A percentile compares a stretch with the other conserved stretches of the same genome.
phyloP scores from a whole-genome alignment of 2,113 vertebrate species.

The Onychostruthus taczanowskii region DNA sequence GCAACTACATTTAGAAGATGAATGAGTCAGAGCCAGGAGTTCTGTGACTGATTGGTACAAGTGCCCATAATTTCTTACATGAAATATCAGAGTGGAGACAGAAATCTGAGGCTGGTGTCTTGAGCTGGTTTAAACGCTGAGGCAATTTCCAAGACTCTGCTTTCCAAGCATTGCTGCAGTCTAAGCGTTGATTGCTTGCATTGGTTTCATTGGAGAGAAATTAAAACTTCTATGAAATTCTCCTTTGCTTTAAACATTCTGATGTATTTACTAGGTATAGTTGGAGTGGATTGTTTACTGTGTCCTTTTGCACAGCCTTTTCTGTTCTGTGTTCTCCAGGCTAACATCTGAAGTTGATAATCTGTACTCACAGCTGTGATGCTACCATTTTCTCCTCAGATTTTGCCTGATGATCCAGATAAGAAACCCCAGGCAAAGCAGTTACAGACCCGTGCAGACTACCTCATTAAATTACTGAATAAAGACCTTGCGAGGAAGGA shows the following conservation, averaged over 20 bases:
- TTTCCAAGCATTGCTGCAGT: too few relatives aligned
- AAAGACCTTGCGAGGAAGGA: slow-evolving; percentile 94
- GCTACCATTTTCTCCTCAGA: slow-evolving; percentile 71
- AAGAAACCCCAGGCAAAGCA: slow-evolving; percentile 99
- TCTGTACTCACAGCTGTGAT: background rate
- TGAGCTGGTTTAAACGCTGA: background rate
- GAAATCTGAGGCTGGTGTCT: background rate
- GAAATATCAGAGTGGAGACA: background rate
- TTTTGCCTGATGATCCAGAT: slow-evolving; percentile 97
- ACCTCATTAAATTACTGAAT: slow-evolving; percentile 99
- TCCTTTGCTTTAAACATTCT: background rate
- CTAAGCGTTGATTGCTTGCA: background rate
- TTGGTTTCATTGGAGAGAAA: background rate
- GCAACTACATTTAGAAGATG: background rate
- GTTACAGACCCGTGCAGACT: slow-evolving; percentile 96
- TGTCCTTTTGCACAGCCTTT: background rate
- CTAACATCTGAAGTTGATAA: background rate
- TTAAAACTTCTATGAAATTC: background rate
- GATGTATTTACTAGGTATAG: background rate
- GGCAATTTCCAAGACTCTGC: background rate
- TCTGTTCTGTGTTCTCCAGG: background rate
- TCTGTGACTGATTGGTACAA: background rate
- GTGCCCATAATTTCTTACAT: background rate
- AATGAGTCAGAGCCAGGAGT: background rate
- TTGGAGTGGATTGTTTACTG: background rate